Conservation (phyloP, 2,888 invertebrate genomes). For the Aphidius colemani region DNA sequence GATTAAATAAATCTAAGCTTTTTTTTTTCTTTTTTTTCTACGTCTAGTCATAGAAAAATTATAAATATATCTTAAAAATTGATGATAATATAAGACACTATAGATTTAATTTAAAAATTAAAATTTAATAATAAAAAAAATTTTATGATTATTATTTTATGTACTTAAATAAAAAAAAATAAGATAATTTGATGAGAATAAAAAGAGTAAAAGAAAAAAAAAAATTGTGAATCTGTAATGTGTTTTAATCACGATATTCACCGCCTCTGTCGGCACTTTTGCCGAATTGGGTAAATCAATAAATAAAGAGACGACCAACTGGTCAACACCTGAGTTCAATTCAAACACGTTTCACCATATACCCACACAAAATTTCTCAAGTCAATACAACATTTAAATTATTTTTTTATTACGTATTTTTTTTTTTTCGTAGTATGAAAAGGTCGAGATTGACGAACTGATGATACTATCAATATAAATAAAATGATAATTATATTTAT, state of each 20-base stretch:
- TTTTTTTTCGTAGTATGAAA: not conserved
- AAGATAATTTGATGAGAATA: not conserved
- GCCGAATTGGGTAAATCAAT: conserved; percentile 58
- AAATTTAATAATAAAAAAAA: not conserved
- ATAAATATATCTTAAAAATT: too few species aligned
- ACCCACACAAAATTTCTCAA: conserved; percentile 9
- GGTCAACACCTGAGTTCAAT: conserved; percentile 51
- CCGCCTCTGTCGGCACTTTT: conserved; percentile 41
- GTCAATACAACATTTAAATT: conserved; percentile 8
- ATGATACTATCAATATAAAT: conserved; percentile 7
- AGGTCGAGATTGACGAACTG: conserved; percentile 4
- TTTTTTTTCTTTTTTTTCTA: too few species aligned
- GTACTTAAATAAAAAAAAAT: not conserved
- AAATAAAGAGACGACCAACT: conserved; percentile 53
- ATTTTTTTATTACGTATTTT: not conserved
- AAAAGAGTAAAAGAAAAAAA: not conserved
- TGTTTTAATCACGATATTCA: conserved; percentile 56
- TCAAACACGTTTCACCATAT: conserved; percentile 23
- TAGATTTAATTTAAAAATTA: not conserved
- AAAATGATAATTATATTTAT: too few species aligned
- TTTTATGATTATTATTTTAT: not conserved
- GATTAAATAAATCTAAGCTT: too few species aligned
- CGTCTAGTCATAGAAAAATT: too few species aligned
- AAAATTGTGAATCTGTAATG: conserved; percentile 44
- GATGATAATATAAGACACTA: too few species aligned